A percentile compares a stretch with the other conserved stretches of the same genome.
Conservation (phyloP, 2,888 invertebrate genomes). For the Eurois occulta region DNA sequence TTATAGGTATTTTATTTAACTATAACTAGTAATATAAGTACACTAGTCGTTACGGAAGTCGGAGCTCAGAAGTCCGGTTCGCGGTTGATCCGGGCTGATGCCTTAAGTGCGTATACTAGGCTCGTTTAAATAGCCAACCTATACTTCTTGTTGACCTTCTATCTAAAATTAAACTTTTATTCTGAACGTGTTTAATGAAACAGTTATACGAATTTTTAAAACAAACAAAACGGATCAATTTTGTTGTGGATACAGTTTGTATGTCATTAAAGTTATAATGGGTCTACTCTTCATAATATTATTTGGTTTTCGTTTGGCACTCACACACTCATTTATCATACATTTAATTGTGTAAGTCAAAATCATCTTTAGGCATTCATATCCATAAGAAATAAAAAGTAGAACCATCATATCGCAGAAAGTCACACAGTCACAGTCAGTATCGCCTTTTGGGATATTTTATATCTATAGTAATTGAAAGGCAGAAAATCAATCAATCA, state of each 20-base stretch:
- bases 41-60: conserved; percentile 53
- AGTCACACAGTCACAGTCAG: no score
- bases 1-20: conserved; percentile 18
- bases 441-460: no score
- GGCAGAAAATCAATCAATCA: no score
- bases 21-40: conserved; percentile 12
- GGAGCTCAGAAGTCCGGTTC: conserved; percentile 44
- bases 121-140: conserved; percentile 33
- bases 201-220: conserved; percentile 15
- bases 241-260: neutral
- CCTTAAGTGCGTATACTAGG: conserved; percentile 33
- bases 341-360: no score
- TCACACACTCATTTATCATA: no score
- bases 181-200: conserved; percentile 7
- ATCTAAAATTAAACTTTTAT: conserved; percentile 45
- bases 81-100: conserved; percentile 30
- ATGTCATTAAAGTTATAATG: neutral
- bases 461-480: no score
- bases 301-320: no score
- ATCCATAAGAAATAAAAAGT: no score
- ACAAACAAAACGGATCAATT: conserved; percentile 20
- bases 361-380: no score
- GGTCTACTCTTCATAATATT: no score
- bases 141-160: conserved; percentile 54
- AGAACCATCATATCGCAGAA: no score